Evolutionary conservation across 2,113 vertebrate species (phyloP).

Genomic region (Erinaceus europaeus): DNA sequence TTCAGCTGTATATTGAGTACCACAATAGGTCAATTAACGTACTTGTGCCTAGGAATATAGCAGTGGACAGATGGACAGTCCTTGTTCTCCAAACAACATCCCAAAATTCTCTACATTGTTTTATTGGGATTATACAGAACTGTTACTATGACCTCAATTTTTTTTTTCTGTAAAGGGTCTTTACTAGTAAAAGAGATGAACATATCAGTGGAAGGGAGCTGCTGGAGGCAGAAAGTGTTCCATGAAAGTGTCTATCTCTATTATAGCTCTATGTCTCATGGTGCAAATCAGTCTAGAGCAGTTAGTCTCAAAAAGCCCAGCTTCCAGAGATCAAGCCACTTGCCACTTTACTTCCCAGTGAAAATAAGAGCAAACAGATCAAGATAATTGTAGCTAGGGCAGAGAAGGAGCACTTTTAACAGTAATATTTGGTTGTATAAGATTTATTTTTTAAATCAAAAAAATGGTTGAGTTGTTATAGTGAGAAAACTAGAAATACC

Average conservation of each 20-base stretch:
- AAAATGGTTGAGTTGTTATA: neutral
- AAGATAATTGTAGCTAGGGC: neutral
- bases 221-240: neutral
- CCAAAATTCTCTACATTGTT: neutral
- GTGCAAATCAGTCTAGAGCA: neutral
- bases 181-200: neutral
- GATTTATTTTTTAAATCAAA: neutral
- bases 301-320: neutral
- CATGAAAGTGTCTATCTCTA: neutral
- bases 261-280: neutral
- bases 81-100: neutral
- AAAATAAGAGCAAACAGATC: neutral
- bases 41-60: neutral
- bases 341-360: neutral
- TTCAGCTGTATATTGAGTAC: neutral
- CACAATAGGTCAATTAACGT: neutral
- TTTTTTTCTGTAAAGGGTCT: neutral
- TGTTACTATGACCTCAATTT: no score
- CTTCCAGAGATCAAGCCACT: neutral
- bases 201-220: neutral
- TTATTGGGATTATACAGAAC: neutral
- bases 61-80: neutral
- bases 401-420: neutral
- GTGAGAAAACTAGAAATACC: neutral
- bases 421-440: neutral